phyloP scores from a whole-genome alignment of 2,113 vertebrate genomes.

The Tetrao urogallus region DNA sequence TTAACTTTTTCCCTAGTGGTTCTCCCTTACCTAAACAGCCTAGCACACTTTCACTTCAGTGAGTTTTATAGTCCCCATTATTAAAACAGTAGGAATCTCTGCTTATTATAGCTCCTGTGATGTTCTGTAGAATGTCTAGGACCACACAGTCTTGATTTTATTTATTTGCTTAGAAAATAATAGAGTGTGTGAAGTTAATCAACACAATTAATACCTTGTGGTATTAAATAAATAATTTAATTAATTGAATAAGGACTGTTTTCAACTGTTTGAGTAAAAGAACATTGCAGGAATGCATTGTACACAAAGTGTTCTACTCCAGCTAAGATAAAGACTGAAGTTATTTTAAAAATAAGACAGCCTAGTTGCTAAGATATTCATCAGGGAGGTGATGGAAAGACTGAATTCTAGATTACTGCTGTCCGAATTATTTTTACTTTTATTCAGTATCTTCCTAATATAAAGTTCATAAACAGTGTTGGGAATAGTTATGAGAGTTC shows the following conservation, averaged over 20 bases:
- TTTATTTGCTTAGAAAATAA: background rate
- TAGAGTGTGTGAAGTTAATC: background rate
- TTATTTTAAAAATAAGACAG: constrained; percentile 23
- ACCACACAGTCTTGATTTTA: background rate
- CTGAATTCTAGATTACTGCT: constrained; percentile 6
- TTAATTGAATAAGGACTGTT: background rate
- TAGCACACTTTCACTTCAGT: background rate
- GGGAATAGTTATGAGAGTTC: background rate
- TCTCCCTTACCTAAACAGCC: background rate
- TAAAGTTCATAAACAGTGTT: constrained; percentile 14
- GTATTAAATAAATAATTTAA: background rate
- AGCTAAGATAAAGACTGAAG: background rate
- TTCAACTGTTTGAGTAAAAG: background rate
- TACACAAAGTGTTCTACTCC: background rate
- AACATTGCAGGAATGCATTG: background rate
- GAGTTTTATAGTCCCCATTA: background rate
- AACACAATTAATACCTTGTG: background rate
- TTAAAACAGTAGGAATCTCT: background rate
- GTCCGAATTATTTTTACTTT: constrained; percentile 40
- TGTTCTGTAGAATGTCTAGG: background rate
- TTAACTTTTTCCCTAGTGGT: background rate
- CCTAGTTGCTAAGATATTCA: constrained; percentile 59
- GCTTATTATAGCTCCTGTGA: background rate
- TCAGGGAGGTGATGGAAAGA: constrained; percentile 4
- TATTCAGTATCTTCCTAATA: background rate